phyloP scores from a whole-genome alignment of 2,888 invertebrate genomes.

The Gonocerus acuteangulatus region DNA sequence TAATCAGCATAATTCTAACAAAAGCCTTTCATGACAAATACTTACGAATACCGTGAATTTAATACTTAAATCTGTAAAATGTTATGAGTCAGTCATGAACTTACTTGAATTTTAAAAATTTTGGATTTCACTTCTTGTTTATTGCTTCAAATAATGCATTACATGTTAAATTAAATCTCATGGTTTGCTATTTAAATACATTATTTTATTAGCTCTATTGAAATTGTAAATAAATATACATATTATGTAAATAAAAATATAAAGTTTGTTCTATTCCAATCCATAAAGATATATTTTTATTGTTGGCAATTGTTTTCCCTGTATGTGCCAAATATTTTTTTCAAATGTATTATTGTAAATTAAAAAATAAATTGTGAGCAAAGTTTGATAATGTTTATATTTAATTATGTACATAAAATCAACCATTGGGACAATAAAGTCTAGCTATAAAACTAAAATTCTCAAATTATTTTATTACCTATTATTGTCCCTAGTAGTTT shows the following conservation, averaged over 20 bases:
- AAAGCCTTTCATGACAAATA: no score
- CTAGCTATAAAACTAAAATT: conserved; percentile 1
- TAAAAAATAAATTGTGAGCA: conserved; percentile 1
- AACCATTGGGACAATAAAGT: conserved; percentile 20
- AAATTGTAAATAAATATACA: background rate
- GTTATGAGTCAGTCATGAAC: no score
- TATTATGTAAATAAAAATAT: conserved; percentile 1
- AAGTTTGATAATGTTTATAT: conserved; percentile 17
- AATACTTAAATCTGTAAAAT: no score
- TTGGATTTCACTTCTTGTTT: no score
- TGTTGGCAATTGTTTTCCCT: background rate
- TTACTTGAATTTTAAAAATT: no score
- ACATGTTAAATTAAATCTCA: no score
- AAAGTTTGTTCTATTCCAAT: background rate
- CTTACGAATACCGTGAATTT: no score
- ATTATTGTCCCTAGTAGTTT: background rate
- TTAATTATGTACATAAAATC: conserved; percentile 5
- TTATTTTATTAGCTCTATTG: background rate
- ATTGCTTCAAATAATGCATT: no score
- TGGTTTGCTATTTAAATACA: background rate
- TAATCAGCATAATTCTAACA: no score
- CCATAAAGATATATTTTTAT: conserved; percentile 14
- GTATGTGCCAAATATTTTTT: conserved; percentile 25
- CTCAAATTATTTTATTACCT: background rate
- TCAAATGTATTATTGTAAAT: background rate